Evolutionary conservation across 2,888 invertebrate species (phyloP).

Genomic region (Patella pellucida): DNA sequence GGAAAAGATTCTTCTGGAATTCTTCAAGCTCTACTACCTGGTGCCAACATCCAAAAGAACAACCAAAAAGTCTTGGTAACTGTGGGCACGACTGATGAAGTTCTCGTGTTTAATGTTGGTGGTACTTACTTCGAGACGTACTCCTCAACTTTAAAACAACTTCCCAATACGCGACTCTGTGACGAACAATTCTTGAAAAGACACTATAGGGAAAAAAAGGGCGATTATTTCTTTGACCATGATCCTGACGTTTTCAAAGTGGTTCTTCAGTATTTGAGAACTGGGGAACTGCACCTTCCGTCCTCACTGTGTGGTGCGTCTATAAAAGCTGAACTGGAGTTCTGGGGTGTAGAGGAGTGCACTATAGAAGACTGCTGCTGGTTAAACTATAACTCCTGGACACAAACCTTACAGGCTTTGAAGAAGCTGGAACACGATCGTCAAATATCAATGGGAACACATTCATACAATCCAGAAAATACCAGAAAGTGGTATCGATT

Average conservation of each 20-base stretch:
- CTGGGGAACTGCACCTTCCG: slow-evolving; percentile 45
- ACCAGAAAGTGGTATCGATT: neutral
- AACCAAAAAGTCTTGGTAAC: slow-evolving; percentile 29
- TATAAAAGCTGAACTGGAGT: slow-evolving; percentile 45
- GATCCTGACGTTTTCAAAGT: slow-evolving; percentile 42
- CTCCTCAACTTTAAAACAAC: slow-evolving; percentile 41
- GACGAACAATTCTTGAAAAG: slow-evolving; percentile 33
- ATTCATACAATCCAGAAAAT: neutral
- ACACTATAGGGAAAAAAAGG: slow-evolving; percentile 31
- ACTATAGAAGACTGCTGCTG: slow-evolving; percentile 50
- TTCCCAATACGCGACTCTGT: slow-evolving; percentile 37
- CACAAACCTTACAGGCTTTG: slow-evolving; percentile 48
- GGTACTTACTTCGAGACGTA: slow-evolving; percentile 57
- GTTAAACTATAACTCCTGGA: slow-evolving; percentile 53
- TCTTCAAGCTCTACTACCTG: slow-evolving; percentile 33
- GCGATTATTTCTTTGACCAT: slow-evolving; percentile 46
- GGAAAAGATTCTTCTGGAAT: too few species aligned
- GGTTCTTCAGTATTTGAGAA: slow-evolving; percentile 42
- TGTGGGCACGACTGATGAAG: slow-evolving; percentile 32
- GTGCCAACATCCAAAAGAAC: slow-evolving; percentile 30
- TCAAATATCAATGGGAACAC: slow-evolving; percentile 18
- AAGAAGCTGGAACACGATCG: slow-evolving; percentile 35
- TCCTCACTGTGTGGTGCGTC: slow-evolving; percentile 41
- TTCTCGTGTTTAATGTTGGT: slow-evolving; percentile 54
- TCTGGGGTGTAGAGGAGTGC: slow-evolving; percentile 48